phyloP scores from a whole-genome alignment of 2,113 vertebrate genomes.

The Podarcis raffonei region DNA sequence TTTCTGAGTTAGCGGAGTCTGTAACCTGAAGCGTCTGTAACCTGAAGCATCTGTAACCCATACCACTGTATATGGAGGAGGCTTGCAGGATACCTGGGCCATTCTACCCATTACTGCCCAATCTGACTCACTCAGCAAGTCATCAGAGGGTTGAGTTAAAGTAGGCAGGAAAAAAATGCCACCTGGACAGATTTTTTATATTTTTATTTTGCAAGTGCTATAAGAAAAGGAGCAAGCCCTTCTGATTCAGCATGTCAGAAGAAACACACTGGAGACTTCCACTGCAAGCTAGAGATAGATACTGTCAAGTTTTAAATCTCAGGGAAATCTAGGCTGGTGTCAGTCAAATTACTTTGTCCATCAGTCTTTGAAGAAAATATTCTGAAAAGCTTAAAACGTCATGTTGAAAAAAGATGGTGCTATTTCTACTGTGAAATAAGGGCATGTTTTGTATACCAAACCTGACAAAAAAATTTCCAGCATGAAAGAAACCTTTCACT shows the following conservation, averaged over 20 bases:
- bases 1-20: too few relatives aligned
- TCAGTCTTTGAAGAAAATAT: constrained; percentile 57
- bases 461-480: constrained; percentile 64
- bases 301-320: constrained; percentile 44
- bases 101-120: not conserved
- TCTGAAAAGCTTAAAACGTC: constrained; percentile 57
- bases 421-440: constrained; percentile 63
- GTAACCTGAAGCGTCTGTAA: too few relatives aligned
- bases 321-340: constrained; percentile 57
- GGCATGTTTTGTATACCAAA: constrained; percentile 61
- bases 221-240: not conserved
- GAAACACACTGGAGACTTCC: constrained; percentile 13
- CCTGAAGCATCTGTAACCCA: too few relatives aligned
- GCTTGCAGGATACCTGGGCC: too few relatives aligned
- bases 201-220: not conserved
- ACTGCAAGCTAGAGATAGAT: constrained; percentile 29
- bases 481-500: constrained; percentile 57
- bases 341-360: constrained; percentile 65
- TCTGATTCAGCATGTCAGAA: not conserved
- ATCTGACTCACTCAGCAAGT: not conserved
- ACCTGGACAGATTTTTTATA: not conserved
- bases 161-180: not conserved
- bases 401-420: constrained; percentile 50
- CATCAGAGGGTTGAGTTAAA: not conserved
- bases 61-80: too few relatives aligned